These are phyloP conservation scores for Patiria pectinifera DNA, from an alignment of 53 echinoderm and acorn worm species.

Conservation along the genomic window DNA sequence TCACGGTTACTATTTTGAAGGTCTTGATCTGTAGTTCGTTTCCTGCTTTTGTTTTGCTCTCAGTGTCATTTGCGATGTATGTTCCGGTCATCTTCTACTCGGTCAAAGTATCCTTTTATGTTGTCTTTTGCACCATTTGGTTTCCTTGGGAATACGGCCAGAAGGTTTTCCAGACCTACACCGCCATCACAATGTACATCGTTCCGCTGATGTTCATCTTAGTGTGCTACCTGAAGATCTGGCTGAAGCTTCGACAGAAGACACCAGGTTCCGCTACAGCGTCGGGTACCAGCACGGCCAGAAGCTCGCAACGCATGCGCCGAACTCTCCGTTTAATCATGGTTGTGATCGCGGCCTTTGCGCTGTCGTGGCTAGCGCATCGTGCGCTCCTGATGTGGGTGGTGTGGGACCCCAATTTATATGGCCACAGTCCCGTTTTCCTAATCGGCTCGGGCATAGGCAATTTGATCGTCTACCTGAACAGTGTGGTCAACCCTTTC, in stretches of 20 bases:
- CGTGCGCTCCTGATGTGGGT: neutral
- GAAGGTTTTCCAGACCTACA: neutral
- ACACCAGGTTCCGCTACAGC: neutral
- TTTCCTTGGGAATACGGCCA: slow-evolving; percentile 22
- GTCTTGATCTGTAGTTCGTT: neutral
- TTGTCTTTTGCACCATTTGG: neutral
- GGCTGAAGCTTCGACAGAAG: neutral
- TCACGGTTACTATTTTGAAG: neutral
- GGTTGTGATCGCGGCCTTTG: neutral
- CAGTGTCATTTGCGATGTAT: slow-evolving; percentile 12
- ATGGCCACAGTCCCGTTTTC: neutral
- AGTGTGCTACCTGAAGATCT: slow-evolving; percentile 24
- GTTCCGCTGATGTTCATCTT: neutral
- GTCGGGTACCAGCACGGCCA: too few relatives aligned
- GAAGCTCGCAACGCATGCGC: neutral
- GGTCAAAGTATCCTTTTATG: neutral
- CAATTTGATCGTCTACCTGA: neutral
- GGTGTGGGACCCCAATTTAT: neutral
- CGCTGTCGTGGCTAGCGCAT: slow-evolving; percentile 1
- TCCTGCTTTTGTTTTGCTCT: neutral
- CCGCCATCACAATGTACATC: neutral
- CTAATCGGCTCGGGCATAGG: neutral
- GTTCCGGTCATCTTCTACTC: slow-evolving; percentile 14
- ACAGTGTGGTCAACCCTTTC: slow-evolving; percentile 32
- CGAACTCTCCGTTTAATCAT: slow-evolving; percentile 18